Conservation (phyloP, 2,113 vertebrate species). For the Sapajus apella region DNA sequence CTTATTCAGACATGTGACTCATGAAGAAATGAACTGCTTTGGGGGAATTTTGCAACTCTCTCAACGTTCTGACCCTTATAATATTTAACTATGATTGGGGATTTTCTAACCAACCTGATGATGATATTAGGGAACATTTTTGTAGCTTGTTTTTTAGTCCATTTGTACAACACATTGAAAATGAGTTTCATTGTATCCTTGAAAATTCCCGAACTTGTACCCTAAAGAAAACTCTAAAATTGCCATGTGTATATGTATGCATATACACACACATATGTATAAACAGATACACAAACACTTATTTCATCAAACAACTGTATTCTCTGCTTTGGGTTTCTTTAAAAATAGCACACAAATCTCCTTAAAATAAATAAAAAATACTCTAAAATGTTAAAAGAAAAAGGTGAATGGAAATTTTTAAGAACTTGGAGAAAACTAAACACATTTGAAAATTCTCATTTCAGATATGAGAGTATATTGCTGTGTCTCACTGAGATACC, state of each 20-base stretch:
- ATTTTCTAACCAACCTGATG: constrained; percentile 42
- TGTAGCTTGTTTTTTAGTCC: background rate
- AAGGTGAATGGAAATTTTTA: background rate
- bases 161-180: background rate
- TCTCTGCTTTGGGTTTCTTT: background rate
- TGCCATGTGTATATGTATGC: background rate
- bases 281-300: background rate
- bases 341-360: background rate
- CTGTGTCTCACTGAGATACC: background rate
- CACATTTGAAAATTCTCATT: background rate
- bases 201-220: constrained; percentile 7
- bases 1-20: background rate
- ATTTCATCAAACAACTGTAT: background rate
- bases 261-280: background rate
- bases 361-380: background rate
- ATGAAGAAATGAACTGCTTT: background rate
- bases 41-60: constrained; percentile 21
- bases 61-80: background rate
- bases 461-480: background rate
- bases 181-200: background rate
- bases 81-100: background rate
- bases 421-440: background rate
- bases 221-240: background rate
- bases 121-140: background rate
- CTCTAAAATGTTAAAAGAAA: background rate